Base-by-base conservation (phyloP, 2,113 vertebrate genomes). In the Romanogobio albipinnatus region DNA sequence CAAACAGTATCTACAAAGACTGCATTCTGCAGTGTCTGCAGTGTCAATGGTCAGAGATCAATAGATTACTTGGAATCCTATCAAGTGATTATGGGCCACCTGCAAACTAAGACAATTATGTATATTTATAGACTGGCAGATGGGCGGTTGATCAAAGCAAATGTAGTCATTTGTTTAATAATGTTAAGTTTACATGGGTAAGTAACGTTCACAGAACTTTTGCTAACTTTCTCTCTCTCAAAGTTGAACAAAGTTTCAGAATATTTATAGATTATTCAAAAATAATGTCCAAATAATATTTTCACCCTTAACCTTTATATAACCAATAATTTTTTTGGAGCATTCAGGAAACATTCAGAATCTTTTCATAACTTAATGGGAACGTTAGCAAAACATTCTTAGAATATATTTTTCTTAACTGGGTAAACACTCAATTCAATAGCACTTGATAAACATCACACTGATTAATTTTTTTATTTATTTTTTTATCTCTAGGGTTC, bases 401-500 rank as follows among this genome's bases (percentile, higher is more conserved):
- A 56, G 17, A 56, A 56, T 19, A 53, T 19, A 17, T 19, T n/a
- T 24, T 61, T 61, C 15, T 56, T 56, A 17, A 4, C 53, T 26
- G 59, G 17, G 17, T 56, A 56, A 61, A 73, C 9, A 6, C 36
- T 43, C 19, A 11, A 22, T 70, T 11, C 0, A 45, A 0, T 43
- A 39, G 6, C 11, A 15, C 24, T 33, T 66, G 26, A 33, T 15
- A 66, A 9, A 68, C 15, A 1, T 66, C 15, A 19, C 64, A 68
- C 86, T 91, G 90, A 92, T 89, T 89, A 84, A 29, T 29, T 29
- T 29, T 29, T 10, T 43, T 64, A 4, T 24, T 33, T 47, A 7
- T 0, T 11, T 82, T 70, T 51, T 3, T 4, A 75, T 58, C 87
- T 43, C 82, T 75, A 99, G 98, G 81, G 97, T 99, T 90, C 97